These are phyloP conservation scores for Aphis craccivora DNA, from an alignment of 1,140 invertebrate species.

Conservation along the genomic window DNA sequence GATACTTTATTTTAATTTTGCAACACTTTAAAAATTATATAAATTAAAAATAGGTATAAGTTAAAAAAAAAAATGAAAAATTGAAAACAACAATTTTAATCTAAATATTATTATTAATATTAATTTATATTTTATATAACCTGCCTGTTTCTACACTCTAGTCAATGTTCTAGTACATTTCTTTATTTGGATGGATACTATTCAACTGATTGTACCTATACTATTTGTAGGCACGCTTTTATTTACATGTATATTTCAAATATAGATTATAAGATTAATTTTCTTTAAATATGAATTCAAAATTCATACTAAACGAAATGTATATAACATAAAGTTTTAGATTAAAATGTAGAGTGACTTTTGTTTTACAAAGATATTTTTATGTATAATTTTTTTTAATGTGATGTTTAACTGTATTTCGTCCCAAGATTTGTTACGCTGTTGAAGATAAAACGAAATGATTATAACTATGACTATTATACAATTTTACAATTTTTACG, in stretches of 20 bases:
- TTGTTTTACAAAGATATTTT: not conserved
- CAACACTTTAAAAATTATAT: too few species aligned
- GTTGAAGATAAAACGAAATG: not conserved
- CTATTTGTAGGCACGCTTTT: too few species aligned
- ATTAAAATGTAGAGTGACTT: not conserved
- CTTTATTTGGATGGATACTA: too few species aligned
- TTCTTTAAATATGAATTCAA: not conserved
- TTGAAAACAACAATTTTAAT: too few species aligned
- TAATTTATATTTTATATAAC: too few species aligned
- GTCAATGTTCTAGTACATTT: too few species aligned
- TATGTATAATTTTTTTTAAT: not conserved
- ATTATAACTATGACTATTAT: constrained; percentile 5
- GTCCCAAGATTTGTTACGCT: constrained; percentile 29
- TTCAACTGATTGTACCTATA: too few species aligned
- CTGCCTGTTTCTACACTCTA: too few species aligned
- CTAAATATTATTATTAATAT: too few species aligned
- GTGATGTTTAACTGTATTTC: not conserved
- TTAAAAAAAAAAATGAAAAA: too few species aligned
- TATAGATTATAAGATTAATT: not conserved
- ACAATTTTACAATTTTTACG: not conserved
- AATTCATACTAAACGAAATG: not conserved
- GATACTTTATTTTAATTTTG: too few species aligned
- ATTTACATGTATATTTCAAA: not conserved
- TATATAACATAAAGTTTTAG: not conserved
- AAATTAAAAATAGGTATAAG: too few species aligned